Conservation (phyloP, 2,113 vertebrate genomes). For the Chaetodon auriga region DNA sequence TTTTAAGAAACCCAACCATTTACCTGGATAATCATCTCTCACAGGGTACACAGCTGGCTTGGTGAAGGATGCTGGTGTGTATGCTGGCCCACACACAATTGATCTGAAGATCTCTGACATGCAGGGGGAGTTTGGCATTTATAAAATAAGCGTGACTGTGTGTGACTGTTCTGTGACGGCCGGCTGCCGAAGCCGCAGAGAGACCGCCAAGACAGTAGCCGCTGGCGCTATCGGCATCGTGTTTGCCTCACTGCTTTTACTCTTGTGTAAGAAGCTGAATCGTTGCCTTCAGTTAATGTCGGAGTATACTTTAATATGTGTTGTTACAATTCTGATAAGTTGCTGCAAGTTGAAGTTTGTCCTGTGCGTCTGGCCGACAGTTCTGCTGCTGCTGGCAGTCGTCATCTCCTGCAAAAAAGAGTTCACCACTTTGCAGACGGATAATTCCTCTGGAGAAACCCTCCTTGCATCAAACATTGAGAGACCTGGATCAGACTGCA, state of each 20-base stretch:
- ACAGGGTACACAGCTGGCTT: constrained; percentile 67
- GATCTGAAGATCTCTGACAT: constrained; percentile 69
- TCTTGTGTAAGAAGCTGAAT: constrained; percentile 58
- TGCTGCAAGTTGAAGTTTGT: neutral
- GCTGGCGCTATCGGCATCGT: neutral
- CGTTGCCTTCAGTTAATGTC: neutral
- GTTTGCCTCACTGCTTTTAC: constrained; percentile 40
- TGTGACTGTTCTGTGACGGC: constrained; percentile 57
- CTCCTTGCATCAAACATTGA: constrained; percentile 59
- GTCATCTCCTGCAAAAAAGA: constrained; percentile 20
- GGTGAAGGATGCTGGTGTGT: constrained; percentile 56
- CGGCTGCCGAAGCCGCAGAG: constrained; percentile 13
- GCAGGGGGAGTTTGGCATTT: constrained; percentile 57
- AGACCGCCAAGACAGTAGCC: neutral
- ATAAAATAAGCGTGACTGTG: constrained; percentile 61
- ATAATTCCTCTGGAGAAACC: neutral
- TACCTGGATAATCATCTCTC: neutral
- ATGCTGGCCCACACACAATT: constrained; percentile 46
- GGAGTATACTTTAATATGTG: neutral
- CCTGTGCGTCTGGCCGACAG: constrained; percentile 30
- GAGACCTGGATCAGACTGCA: constrained; percentile 62
- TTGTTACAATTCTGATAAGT: neutral
- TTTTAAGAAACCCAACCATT: neutral
- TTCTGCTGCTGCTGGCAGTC: constrained; percentile 29
- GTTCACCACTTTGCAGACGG: neutral